Evolutionary conservation across 2,888 invertebrate genomes (phyloP).

Genomic region (Agrotis exclamationis): DNA sequence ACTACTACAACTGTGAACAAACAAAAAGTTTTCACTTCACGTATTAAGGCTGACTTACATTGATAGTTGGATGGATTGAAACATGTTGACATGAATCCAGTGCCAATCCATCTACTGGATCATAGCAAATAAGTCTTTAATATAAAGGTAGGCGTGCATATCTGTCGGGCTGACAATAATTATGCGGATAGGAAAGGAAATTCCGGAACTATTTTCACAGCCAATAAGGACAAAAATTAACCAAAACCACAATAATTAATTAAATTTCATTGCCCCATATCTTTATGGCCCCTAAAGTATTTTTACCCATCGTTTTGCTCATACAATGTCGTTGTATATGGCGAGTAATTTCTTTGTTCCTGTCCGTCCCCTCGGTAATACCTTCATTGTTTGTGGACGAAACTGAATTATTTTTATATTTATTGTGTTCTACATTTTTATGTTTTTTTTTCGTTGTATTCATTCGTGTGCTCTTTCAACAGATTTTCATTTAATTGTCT

Average conservation of each 20-base stretch:
- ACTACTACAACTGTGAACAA: too few relatives aligned
- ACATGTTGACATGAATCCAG: too few relatives aligned
- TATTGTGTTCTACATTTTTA: slow-evolving; percentile 62
- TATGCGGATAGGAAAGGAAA: too few relatives aligned
- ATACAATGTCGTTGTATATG: slow-evolving; percentile 59
- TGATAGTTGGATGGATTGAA: too few relatives aligned
- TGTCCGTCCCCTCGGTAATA: slow-evolving; percentile 67
- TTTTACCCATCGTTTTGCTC: slow-evolving; percentile 46
- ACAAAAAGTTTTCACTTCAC: too few relatives aligned
- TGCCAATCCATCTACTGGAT: too few relatives aligned
- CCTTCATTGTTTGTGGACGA: slow-evolving; percentile 75
- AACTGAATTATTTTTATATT: slow-evolving; percentile 76
- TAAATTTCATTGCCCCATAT: slow-evolving; percentile 37
- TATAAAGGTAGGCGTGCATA: too few relatives aligned
- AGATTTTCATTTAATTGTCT: slow-evolving; percentile 60
- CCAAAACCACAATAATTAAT: slow-evolving; percentile 6
- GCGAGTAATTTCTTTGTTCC: slow-evolving; percentile 72
- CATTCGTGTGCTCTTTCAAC: slow-evolving; percentile 52
- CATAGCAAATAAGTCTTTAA: too few relatives aligned
- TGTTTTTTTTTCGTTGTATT: slow-evolving; percentile 42
- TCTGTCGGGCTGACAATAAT: too few relatives aligned
- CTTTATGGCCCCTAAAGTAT: slow-evolving; percentile 52
- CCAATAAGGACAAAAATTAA: slow-evolving; percentile 2
- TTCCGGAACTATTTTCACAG: neutral
- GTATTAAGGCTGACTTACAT: too few relatives aligned